phyloP scores from a whole-genome alignment of 2,888 invertebrate species.

The Gymnoscelis rufifasciata region DNA sequence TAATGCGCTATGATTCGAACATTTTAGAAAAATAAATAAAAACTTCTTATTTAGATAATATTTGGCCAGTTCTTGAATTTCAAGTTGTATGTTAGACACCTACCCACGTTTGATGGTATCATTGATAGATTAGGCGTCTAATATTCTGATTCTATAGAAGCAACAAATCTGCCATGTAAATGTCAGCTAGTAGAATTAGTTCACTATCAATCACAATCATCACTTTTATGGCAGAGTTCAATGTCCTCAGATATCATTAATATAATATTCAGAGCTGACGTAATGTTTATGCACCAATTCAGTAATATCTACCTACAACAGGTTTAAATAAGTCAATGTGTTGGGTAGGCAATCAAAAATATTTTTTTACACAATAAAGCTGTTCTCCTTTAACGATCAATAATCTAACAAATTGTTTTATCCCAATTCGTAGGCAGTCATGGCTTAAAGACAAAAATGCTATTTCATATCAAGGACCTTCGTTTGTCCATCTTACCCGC shows the following conservation, averaged over 20 bases:
- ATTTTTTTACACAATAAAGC: not conserved
- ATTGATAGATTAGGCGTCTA: constrained; percentile 22
- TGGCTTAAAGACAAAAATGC: constrained; percentile 6
- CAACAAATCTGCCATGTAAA: constrained; percentile 27
- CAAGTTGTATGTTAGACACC: not conserved
- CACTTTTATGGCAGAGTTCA: constrained; percentile 36
- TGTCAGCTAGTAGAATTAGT: constrained; percentile 25
- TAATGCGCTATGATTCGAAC: not conserved
- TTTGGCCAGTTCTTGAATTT: not conserved
- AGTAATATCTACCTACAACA: constrained; percentile 34
- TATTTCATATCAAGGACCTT: constrained; percentile 11
- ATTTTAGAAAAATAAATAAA: not conserved
- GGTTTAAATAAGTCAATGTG: constrained; percentile 10
- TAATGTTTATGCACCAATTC: constrained; percentile 35
- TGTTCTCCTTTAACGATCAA: not conserved
- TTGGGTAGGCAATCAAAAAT: not conserved
- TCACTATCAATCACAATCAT: constrained; percentile 31
- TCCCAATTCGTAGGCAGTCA: not conserved
- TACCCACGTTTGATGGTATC: constrained; percentile 26
- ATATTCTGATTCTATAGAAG: constrained; percentile 33
- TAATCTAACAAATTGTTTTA: not conserved
- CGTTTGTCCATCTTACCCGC: constrained; percentile 1
- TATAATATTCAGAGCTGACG: constrained; percentile 33
- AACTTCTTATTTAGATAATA: too few species aligned
- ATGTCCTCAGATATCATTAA: constrained; percentile 34